phyloP scores from a whole-genome alignment of 2,113 vertebrate genomes.

The Hydrolagus affinis region DNA sequence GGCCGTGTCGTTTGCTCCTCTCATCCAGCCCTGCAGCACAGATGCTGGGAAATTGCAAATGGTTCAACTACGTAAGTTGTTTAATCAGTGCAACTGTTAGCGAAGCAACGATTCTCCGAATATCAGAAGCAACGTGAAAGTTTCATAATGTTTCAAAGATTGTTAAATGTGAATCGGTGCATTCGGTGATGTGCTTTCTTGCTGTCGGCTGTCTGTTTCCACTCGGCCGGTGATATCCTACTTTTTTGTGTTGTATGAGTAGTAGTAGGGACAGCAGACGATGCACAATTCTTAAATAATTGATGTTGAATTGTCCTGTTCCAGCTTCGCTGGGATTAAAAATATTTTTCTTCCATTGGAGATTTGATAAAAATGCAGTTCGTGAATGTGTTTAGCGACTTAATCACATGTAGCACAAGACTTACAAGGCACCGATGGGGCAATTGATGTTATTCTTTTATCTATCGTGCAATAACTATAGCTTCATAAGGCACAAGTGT shows the following conservation, averaged over 20 bases:
- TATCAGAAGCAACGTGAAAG: neutral
- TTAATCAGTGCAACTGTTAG: neutral
- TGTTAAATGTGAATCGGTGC: neutral
- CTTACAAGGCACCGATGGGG: neutral
- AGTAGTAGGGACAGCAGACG: neutral
- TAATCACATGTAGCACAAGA: neutral
- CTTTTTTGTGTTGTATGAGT: neutral
- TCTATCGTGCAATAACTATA: too few species aligned
- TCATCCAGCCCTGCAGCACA: constrained; percentile 74
- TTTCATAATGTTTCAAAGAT: neutral
- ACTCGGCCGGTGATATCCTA: too few species aligned
- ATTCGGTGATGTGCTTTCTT: neutral
- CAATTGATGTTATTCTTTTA: too few species aligned
- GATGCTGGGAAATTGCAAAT: constrained; percentile 63
- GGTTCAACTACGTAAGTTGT: constrained; percentile 86
- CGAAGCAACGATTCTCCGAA: too few species aligned
- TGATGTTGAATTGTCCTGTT: neutral
- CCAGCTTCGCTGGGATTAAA: neutral
- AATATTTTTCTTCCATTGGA: neutral
- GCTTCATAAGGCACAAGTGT: too few species aligned
- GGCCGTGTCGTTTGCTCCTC: constrained; percentile 93
- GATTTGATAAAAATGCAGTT: neutral
- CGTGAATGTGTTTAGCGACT: neutral
- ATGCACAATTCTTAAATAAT: neutral
- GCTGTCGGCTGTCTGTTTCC: neutral